These are phyloP conservation scores for Lamellibrachia luymesi DNA, from an alignment of 1,140 invertebrate genomes.

Conservation along the genomic window DNA sequence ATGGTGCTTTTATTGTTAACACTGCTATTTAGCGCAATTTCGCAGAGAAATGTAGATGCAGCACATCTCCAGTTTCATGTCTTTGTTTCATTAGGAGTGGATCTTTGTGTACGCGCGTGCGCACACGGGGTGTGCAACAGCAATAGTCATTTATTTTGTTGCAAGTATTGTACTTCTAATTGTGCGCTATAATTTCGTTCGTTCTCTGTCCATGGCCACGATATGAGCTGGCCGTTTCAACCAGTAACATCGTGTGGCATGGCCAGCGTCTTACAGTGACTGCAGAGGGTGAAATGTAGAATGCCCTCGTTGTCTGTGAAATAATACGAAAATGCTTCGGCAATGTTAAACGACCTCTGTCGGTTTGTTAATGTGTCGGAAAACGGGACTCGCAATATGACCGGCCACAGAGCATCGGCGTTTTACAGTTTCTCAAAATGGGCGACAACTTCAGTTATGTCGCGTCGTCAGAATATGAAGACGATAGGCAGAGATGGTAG, in stretches of 20 bases:
- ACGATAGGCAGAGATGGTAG: neutral
- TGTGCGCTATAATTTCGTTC: neutral
- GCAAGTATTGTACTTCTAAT: neutral
- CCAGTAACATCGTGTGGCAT: neutral
- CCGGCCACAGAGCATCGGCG: neutral
- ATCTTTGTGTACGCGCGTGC: neutral
- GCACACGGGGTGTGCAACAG: neutral
- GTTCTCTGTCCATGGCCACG: neutral
- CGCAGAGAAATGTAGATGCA: neutral
- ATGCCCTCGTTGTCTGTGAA: neutral
- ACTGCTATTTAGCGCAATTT: conserved; percentile 5
- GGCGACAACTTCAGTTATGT: neutral
- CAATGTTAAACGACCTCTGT: neutral
- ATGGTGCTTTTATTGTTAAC: neutral
- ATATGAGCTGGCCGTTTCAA: neutral
- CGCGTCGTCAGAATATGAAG: too few relatives aligned
- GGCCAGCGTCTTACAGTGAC: too few relatives aligned
- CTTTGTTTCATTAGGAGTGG: neutral
- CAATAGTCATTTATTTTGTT: neutral
- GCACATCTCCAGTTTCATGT: neutral
- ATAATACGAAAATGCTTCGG: neutral
- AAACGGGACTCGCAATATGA: neutral
- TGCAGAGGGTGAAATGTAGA: neutral
- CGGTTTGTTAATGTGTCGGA: neutral
- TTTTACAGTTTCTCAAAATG: neutral